phyloP scores from a whole-genome alignment of 2,888 invertebrate species.

The Chymomyza fuscimana region DNA sequence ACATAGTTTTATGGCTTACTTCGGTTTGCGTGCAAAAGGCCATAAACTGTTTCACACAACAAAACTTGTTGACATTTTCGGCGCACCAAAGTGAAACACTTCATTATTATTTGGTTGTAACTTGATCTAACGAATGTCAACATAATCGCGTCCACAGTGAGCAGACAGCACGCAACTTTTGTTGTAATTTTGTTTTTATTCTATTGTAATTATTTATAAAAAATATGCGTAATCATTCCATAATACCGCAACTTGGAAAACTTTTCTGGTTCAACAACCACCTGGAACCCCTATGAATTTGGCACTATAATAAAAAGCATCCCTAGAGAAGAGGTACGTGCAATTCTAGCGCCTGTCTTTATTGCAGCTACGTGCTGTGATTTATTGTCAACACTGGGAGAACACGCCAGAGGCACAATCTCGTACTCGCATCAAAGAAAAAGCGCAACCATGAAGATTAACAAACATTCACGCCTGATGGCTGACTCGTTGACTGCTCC shows the following conservation, averaged over 20 bases:
- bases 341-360: constrained; percentile 39
- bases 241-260: neutral
- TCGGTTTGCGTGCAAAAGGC: constrained; percentile 57
- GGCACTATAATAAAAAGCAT: neutral
- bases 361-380: constrained; percentile 69
- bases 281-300: neutral
- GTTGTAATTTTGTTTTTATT: neutral
- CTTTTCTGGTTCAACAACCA: neutral
- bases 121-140: constrained; percentile 70
- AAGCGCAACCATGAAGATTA: constrained; percentile 51
- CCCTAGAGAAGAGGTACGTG: constrained; percentile 22
- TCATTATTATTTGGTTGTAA: constrained; percentile 74
- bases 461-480: constrained; percentile 65
- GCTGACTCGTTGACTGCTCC: constrained; percentile 49
- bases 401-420: neutral
- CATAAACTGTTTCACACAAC: constrained; percentile 72
- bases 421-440: constrained; percentile 6
- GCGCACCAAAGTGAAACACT: constrained; percentile 45
- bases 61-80: constrained; percentile 66
- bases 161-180: neutral
- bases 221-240: neutral
- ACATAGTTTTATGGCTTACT: constrained; percentile 62
- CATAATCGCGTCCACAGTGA: constrained; percentile 33
- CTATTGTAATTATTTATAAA: neutral
- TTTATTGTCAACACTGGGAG: constrained; percentile 59